phyloP scores from a whole-genome alignment of 1,140 invertebrate genomes.

The Calycopis cecrops region DNA sequence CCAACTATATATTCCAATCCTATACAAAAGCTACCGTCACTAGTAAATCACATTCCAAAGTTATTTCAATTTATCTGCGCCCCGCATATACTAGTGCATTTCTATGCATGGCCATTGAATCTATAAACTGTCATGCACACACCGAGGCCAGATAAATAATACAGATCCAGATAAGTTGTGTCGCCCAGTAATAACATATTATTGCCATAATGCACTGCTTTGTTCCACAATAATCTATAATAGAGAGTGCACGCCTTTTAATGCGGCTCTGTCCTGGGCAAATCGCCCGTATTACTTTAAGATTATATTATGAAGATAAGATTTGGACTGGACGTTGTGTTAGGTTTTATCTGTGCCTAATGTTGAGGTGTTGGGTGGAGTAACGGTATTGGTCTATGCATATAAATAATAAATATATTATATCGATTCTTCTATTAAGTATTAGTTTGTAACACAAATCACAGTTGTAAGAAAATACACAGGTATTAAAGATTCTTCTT shows the following conservation, averaged over 20 bases:
- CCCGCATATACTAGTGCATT: slow-evolving; percentile 29
- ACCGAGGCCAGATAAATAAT: slow-evolving; percentile 58
- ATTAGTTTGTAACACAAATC: too few species aligned
- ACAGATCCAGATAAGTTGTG: slow-evolving; percentile 55
- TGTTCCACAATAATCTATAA: slow-evolving; percentile 44
- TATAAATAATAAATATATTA: too few species aligned
- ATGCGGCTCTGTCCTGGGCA: slow-evolving; percentile 7
- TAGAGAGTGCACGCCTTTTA: slow-evolving; percentile 15
- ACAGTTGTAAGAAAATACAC: too few species aligned
- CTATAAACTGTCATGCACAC: slow-evolving; percentile 66
- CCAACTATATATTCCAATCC: too few species aligned
- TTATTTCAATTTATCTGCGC: neutral
- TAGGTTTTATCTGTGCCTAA: too few species aligned
- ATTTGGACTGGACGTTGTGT: slow-evolving; percentile 3
- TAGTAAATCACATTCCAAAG: too few species aligned
- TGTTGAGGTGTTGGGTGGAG: too few species aligned
- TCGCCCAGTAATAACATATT: slow-evolving; percentile 63
- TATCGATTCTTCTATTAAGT: too few species aligned
- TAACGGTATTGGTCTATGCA: too few species aligned
- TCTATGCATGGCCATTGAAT: slow-evolving; percentile 56
- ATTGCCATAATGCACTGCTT: slow-evolving; percentile 52
- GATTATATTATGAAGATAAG: slow-evolving; percentile 20
- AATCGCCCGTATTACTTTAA: slow-evolving; percentile 28
- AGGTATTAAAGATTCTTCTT: too few species aligned
- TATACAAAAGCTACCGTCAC: neutral